phyloP scores from a whole-genome alignment of 30 jellyfish, hydroid and myxozoan genomes.

The Cassiopea xamachana region DNA sequence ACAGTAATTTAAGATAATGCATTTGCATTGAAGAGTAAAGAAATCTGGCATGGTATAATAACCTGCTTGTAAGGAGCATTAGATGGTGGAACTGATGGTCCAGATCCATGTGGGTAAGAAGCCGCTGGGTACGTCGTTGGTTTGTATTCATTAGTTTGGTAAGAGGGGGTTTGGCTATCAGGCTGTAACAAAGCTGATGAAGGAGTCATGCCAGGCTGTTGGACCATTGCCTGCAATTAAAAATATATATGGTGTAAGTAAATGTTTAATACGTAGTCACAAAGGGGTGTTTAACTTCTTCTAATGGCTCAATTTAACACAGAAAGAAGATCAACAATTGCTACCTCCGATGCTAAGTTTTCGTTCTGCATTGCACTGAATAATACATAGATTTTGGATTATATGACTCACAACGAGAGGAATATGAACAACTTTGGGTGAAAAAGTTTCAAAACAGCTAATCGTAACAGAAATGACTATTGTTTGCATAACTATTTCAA shows the following conservation, averaged over 20 bases:
- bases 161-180: neutral
- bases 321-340: no score
- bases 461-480: no score
- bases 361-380: no score
- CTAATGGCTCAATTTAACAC: no score
- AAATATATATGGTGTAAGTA: neutral
- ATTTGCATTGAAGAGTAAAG: neutral
- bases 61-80: neutral
- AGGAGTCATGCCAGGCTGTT: neutral
- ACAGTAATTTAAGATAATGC: neutral
- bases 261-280: neutral
- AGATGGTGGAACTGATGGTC: neutral
- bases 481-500: no score
- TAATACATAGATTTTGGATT: no score
- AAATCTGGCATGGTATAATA: no score
- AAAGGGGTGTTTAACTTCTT: no score
- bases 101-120: neutral
- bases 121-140: neutral
- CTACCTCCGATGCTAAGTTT: no score
- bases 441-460: no score
- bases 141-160: neutral
- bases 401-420: no score
- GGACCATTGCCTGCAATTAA: neutral
- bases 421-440: no score
- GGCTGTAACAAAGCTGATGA: neutral